These are phyloP conservation scores for Peromyscus attwateri DNA, from an alignment of 2,797 vertebrate genomes.

Conservation along the genomic window DNA sequence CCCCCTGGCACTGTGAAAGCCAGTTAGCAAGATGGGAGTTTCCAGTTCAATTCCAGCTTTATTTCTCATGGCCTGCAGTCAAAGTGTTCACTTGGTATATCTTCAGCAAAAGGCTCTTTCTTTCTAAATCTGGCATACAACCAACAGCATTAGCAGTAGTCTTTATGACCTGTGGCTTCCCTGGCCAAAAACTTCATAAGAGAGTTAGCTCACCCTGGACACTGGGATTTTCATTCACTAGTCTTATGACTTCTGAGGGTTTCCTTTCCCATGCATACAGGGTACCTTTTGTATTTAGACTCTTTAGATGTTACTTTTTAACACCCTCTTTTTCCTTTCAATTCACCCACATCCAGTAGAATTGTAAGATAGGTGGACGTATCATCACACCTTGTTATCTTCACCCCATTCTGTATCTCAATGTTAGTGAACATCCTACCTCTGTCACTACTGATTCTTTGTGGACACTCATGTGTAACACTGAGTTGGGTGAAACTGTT, in stretches of 20 bases:
- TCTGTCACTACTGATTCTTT: background rate
- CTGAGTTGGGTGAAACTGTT: background rate
- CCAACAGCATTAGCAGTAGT: background rate
- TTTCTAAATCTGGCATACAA: background rate
- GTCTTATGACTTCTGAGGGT: background rate
- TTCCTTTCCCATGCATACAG: background rate
- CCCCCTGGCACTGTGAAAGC: background rate
- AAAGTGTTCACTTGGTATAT: background rate
- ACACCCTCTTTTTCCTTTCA: background rate
- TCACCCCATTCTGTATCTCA: background rate
- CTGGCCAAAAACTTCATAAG: background rate
- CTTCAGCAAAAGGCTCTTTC: background rate
- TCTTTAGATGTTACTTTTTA: background rate
- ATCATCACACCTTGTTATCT: background rate
- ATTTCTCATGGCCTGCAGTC: background rate
- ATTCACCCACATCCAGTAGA: background rate
- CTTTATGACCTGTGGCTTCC: background rate
- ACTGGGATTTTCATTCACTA: background rate
- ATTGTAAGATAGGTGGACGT: background rate
- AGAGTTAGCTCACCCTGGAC: background rate
- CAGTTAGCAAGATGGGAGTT: background rate
- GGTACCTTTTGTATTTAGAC: background rate
- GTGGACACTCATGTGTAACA: background rate
- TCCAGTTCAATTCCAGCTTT: background rate
- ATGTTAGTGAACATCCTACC: background rate